phyloP scores from a whole-genome alignment of 1,140 invertebrate species.

The Drosophila murphyi region DNA sequence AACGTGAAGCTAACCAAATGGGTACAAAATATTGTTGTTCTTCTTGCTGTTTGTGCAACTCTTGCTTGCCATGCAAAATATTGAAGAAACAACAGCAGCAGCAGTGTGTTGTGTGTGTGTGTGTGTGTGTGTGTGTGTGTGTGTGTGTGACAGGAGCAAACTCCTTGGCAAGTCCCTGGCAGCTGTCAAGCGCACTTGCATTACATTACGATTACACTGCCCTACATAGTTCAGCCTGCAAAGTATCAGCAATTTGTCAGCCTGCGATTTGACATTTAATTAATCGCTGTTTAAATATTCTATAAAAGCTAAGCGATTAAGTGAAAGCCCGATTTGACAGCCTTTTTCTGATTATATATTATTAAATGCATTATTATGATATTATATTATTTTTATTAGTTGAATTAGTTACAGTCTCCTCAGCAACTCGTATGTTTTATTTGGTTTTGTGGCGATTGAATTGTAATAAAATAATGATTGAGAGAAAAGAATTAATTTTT shows the following conservation, averaged over 20 bases:
- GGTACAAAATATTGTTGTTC: slow-evolving; percentile 13
- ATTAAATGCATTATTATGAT: too few species aligned
- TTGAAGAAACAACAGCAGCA: slow-evolving; percentile 5
- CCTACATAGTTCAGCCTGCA: slow-evolving; percentile 31
- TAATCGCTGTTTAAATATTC: too few species aligned
- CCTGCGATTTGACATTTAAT: too few species aligned
- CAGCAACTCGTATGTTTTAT: too few species aligned
- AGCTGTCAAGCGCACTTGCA: slow-evolving; percentile 72
- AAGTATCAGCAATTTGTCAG: background rate
- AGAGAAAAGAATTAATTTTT: too few species aligned
- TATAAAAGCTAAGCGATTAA: too few species aligned
- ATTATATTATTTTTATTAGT: too few species aligned
- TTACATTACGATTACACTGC: slow-evolving; percentile 61
- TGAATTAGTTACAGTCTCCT: too few species aligned
- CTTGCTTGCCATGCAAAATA: slow-evolving; percentile 8
- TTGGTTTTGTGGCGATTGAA: too few species aligned
- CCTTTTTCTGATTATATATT: too few species aligned
- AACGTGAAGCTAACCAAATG: slow-evolving; percentile 32
- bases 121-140: background rate
- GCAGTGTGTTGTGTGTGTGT: slow-evolving; percentile 11
- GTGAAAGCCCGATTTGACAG: too few species aligned
- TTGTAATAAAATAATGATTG: too few species aligned
- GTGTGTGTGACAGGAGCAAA: slow-evolving; percentile 64
- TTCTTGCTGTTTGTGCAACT: background rate
- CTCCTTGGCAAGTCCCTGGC: slow-evolving; percentile 55